Base-by-base conservation (phyloP, 2,888 invertebrate species). In the Eupeodes latifasciatus region DNA sequence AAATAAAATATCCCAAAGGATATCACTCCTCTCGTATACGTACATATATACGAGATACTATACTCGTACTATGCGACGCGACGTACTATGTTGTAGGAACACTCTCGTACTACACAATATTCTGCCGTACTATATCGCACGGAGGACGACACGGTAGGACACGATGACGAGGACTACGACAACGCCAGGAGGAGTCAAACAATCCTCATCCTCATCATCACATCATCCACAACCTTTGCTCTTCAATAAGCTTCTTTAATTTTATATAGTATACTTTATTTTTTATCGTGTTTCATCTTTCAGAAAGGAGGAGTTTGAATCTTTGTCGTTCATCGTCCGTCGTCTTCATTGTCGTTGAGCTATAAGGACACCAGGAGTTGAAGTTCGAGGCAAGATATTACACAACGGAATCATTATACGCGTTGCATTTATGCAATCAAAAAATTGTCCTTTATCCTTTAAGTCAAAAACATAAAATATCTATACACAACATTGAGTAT, bases 1-100 rank as follows among this genome's bases (percentile, higher is more conserved):
- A 76, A 85, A 85, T 76, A 75, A 78, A 86, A 82, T 78, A 81
- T 75, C 81, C 81, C 81, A 78, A 78, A 78, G 85, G 81, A 85
- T 81, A 75, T 78, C 55, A 36, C 62, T 61, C 49, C 16, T 27
- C 57, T 19, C 27, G 5, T 66, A 66, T 40, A 40, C 4, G 40
- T 40, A 40, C 7, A 7, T 40, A 12, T 7, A 40, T 55, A 19
- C 12, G 16, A 27, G 34, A n/a, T 27, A 40, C 55, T 57, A 72
- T 27, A 53, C 34, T 67, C 40, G 14, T 34, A 34, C 36, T 67
- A 40, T 34, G 49, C 34, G 16, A 47, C 40, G 49, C 34, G 16
- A 47, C 40, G 14, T 34, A 34, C 36, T 67, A 40, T 34, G 49
- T 53, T 27, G 66, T 49, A 66, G 47, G 27, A 9, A 66, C 66